Base-by-base conservation (phyloP, 1,140 invertebrate genomes). In the Leptinotarsa lineolata region DNA sequence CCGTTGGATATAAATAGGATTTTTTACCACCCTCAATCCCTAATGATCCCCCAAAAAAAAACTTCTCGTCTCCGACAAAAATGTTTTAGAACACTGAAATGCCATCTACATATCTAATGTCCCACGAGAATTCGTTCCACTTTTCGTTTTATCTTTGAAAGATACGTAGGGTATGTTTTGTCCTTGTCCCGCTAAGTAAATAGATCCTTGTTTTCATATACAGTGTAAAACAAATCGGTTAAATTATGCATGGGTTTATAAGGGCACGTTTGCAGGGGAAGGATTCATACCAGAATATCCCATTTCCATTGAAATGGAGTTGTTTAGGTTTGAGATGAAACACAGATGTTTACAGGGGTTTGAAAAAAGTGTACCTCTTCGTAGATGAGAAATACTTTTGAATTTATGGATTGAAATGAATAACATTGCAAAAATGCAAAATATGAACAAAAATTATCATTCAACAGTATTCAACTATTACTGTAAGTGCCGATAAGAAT, bases 91-190 rank as follows among this genome's bases (percentile, higher is more conserved):
- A 63, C 60, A 63, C 60, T 18, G 60, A 63, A 63, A 63, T 22
- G 20, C 60, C 60, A 63, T 63, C 60, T 63, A 63, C 60, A 63
- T 63, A 63, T 18, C 60, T 63, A 21, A 64, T 61, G 67, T 68
- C 72, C 44, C 70, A 20, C 13, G 70, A 24, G 70, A 72, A 5
- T 58, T 24, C 22, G 20, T 63, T 63, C 20, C 60, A 63, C 60
- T 63, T 63, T 24, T 24, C 22, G 20, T 24, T 63, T 63, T 63
- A 63, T 63, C 60, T 24, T 63, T 63, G 22, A 63, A 63, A 63
- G 20, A 24, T 63, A 63, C 60, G 48, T 54, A 3, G 48, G 48
- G 48, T 6, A 54, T 54, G 3, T 16, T 54, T 15, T 20, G 22
- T 63, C 60, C 60, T 63, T 24, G 60, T 63, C 60, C 20, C 13